These are phyloP conservation scores for Rhombomys opimus DNA, from an alignment of 2,113 vertebrate species.

Conservation along the genomic window DNA sequence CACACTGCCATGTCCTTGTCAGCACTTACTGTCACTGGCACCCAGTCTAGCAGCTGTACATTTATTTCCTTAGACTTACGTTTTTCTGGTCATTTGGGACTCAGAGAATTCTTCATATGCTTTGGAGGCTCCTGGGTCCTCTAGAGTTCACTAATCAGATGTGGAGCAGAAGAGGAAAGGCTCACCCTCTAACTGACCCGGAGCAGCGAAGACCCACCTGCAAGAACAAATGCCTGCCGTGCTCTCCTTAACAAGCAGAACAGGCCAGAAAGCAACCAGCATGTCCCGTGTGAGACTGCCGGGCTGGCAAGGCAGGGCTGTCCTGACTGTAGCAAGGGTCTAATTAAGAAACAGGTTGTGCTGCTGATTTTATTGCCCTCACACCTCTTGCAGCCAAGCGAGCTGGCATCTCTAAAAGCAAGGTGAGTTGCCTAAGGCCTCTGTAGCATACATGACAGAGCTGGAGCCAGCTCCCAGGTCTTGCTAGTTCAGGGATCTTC, in stretches of 20 bases:
- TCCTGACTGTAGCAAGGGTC: neutral
- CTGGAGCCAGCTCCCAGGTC: neutral
- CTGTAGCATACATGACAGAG: neutral
- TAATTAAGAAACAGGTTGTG: neutral
- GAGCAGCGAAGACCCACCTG: neutral
- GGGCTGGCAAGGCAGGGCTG: neutral
- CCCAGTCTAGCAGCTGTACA: neutral
- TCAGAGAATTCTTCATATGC: neutral
- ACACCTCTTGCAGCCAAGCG: neutral
- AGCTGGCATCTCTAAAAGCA: neutral
- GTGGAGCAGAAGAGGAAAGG: conserved; percentile 1
- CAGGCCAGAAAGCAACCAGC: neutral
- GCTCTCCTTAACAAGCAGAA: neutral
- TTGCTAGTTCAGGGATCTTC: neutral
- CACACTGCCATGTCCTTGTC: neutral
- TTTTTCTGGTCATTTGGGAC: conserved; percentile 19
- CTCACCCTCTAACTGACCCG: neutral
- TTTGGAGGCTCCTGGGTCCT: neutral
- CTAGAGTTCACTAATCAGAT: neutral
- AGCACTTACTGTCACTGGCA: neutral
- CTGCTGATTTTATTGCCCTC: neutral
- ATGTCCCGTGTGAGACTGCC: neutral
- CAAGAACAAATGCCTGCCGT: neutral
- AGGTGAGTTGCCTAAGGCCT: neutral
- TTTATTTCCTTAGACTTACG: conserved; percentile 1